Evolutionary conservation across 2,113 vertebrate genomes (phyloP).

Genomic region (Cyprinodon variegatus): DNA sequence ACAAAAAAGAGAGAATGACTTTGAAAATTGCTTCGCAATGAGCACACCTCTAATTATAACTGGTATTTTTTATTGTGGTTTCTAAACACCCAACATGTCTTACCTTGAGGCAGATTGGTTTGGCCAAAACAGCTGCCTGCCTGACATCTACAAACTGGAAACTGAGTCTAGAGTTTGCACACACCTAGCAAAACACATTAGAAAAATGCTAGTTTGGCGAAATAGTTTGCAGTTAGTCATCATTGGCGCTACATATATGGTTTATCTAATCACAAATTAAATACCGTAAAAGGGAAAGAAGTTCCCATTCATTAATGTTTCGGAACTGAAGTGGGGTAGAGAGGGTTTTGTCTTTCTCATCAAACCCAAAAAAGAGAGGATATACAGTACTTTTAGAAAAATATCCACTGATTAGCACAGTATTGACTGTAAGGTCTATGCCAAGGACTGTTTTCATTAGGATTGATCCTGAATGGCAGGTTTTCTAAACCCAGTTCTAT

Average conservation of each 20-base stretch:
- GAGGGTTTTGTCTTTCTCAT: too few relatives aligned
- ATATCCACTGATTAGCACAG: too few relatives aligned
- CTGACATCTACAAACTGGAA: background rate
- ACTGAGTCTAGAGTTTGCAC: background rate
- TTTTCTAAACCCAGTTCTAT: slow-evolving; percentile 49
- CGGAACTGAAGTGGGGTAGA: too few relatives aligned
- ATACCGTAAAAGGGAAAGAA: too few relatives aligned
- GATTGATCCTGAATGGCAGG: slow-evolving; percentile 55
- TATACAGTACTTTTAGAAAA: too few relatives aligned
- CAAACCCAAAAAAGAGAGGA: too few relatives aligned
- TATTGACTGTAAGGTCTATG: too few relatives aligned
- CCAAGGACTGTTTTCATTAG: slow-evolving; percentile 1
- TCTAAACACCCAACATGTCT: background rate
- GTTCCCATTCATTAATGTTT: too few relatives aligned
- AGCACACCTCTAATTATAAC: background rate
- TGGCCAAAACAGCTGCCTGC: background rate
- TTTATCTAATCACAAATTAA: too few relatives aligned
- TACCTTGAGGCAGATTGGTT: background rate
- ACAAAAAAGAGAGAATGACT: background rate
- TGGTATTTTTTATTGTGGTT: background rate
- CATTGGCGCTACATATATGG: background rate
- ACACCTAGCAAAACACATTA: background rate
- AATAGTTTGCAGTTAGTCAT: too few relatives aligned
- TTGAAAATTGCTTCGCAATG: background rate
- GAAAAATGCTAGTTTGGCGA: background rate